These are phyloP conservation scores for Cosmorhoe ocellata DNA, from an alignment of 2,888 invertebrate species.

Conservation along the genomic window DNA sequence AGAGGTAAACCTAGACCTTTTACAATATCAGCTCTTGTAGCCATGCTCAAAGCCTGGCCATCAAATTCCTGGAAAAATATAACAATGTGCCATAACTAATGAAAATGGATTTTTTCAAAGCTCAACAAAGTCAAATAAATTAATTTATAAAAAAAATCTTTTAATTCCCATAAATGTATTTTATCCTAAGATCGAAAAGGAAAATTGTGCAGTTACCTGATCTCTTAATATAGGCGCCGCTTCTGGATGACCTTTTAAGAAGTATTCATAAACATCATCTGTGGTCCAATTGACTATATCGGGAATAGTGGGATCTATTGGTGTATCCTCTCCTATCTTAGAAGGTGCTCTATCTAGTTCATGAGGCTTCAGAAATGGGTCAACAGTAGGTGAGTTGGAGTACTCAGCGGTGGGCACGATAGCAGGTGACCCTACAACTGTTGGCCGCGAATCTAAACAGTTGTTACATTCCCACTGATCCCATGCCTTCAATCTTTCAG, in stretches of 20 bases:
- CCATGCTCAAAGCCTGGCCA: conserved; percentile 91
- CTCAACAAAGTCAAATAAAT: no score
- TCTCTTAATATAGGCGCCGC: conserved; percentile 91
- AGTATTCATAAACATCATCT: conserved; percentile 91
- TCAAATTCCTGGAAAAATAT: conserved; percentile 89
- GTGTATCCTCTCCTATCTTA: conserved; percentile 64
- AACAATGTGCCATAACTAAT: neutral
- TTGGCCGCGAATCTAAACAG: conserved; percentile 78
- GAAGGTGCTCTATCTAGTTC: conserved; percentile 70
- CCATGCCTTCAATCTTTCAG: conserved; percentile 80
- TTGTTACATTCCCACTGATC: conserved; percentile 88
- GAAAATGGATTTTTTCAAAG: neutral
- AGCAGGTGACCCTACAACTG: conserved; percentile 61
- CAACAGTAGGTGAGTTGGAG: conserved; percentile 49
- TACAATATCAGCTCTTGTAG: conserved; percentile 92
- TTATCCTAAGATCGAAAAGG: no score
- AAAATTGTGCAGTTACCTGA: no score
- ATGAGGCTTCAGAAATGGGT: conserved; percentile 74
- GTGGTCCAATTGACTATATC: conserved; percentile 92
- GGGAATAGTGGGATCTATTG: conserved; percentile 86
- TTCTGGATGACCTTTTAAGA: conserved; percentile 88
- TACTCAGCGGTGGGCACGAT: conserved; percentile 61
- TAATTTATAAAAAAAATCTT: no score
- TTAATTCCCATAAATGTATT: no score
- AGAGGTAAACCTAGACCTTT: conserved; percentile 90